Evolutionary conservation across 2,113 vertebrate species (phyloP).

Genomic region (Circaetus gallicus): DNA sequence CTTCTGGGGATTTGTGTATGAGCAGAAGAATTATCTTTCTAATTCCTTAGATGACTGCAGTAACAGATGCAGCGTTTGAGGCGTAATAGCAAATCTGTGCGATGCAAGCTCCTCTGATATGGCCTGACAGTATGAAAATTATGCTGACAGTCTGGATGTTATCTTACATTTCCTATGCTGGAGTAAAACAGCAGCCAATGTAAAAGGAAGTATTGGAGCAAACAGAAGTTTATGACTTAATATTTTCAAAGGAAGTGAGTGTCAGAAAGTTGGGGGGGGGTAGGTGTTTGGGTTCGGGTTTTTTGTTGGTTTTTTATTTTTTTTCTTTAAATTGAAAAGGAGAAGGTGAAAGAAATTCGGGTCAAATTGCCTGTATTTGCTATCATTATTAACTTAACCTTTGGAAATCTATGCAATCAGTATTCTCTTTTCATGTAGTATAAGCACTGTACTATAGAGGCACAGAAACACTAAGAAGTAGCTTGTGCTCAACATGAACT

Average conservation of each 20-base stretch:
- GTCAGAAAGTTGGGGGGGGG: neutral
- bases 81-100: neutral
- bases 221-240: neutral
- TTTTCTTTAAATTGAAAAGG: neutral
- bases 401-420: neutral
- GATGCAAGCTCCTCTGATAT: neutral
- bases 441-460: neutral
- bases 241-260: neutral
- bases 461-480: neutral
- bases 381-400: neutral
- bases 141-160: neutral
- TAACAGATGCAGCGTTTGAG: neutral
- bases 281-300: neutral
- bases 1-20: neutral
- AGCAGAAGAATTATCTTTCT: neutral
- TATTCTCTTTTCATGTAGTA: neutral
- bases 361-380: neutral
- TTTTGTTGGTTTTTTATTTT: neutral
- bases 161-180: neutral
- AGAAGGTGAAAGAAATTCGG: neutral
- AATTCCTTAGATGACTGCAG: neutral
- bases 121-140: neutral
- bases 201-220: rapidly evolving
- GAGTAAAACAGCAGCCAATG: neutral
- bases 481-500: neutral